These are phyloP conservation scores for Lordiphosa mommai DNA, from an alignment of 1,140 invertebrate species.

Conservation along the genomic window DNA sequence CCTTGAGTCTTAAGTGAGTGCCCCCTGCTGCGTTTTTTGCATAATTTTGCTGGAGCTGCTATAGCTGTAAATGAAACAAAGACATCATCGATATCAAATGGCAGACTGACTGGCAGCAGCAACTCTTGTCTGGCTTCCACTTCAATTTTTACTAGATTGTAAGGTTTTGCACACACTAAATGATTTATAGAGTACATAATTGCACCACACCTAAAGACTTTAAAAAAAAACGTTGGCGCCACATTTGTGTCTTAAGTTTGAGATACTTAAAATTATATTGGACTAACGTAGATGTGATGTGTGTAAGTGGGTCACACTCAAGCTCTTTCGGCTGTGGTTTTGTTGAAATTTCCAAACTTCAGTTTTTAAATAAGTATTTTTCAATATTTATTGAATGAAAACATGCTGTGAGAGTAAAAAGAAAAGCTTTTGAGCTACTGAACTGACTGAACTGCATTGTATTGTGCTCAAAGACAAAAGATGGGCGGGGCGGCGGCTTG, in stretches of 20 bases:
- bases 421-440: conserved; percentile 21
- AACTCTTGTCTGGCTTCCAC: conserved; percentile 53
- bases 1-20: not conserved
- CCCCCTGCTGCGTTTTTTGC: conserved; percentile 42
- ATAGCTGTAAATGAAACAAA: conserved; percentile 64
- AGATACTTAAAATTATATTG: too few relatives aligned
- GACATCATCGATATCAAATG: conserved; percentile 75
- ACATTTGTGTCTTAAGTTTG: not conserved
- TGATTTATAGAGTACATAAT: too few relatives aligned
- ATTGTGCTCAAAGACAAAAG: not conserved
- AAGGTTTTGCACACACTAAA: not conserved
- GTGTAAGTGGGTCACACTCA: not conserved
- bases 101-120: conserved; percentile 19
- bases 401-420: conserved; percentile 4
- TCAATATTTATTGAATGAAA: too few relatives aligned
- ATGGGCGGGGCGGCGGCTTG: conserved; percentile 10
- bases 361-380: too few relatives aligned
- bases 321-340: too few relatives aligned
- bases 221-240: not conserved
- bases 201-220: not conserved
- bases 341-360: too few relatives aligned
- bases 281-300: too few relatives aligned
- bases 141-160: conserved; percentile 6
- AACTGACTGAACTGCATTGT: not conserved
- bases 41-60: conserved; percentile 36